These are phyloP conservation scores for Laodelphax striatellus DNA, from an alignment of 1,140 invertebrate genomes.

Conservation along the genomic window DNA sequence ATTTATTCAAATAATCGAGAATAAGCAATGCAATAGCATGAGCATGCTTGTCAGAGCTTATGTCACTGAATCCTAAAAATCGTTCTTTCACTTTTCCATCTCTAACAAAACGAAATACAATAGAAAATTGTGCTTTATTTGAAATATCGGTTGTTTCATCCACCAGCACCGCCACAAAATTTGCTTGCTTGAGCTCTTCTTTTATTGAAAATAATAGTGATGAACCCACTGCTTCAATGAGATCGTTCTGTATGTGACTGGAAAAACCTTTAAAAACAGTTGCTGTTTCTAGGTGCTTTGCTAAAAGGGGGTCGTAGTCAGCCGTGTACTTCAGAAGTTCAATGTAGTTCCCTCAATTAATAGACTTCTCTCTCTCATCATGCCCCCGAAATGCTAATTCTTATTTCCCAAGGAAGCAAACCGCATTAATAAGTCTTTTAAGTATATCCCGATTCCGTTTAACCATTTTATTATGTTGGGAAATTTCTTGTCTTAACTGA, in stretches of 20 bases:
- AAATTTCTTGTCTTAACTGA: no score
- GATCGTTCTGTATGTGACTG: background rate
- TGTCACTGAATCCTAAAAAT: background rate
- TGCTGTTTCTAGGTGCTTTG: slow-evolving; percentile 14
- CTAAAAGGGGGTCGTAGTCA: slow-evolving; percentile 19
- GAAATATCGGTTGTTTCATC: background rate
- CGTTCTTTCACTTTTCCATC: background rate
- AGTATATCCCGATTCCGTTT: no score
- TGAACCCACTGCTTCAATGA: background rate
- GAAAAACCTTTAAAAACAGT: background rate
- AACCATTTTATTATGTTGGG: no score
- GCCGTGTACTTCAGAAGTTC: slow-evolving; percentile 21
- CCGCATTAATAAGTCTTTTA: no score
- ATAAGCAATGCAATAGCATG: background rate
- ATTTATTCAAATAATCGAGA: background rate
- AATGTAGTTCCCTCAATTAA: slow-evolving; percentile 26
- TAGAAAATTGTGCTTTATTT: background rate
- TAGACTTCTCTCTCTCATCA: slow-evolving; percentile 19
- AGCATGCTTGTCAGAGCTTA: background rate
- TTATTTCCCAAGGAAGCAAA: slow-evolving; percentile 24
- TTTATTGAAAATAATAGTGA: background rate
- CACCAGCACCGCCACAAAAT: background rate
- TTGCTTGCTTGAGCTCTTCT: background rate
- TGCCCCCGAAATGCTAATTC: slow-evolving; percentile 27
- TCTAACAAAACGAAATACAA: background rate